phyloP scores from a whole-genome alignment of 2,888 invertebrate genomes.

The Pollenia angustigena region DNA sequence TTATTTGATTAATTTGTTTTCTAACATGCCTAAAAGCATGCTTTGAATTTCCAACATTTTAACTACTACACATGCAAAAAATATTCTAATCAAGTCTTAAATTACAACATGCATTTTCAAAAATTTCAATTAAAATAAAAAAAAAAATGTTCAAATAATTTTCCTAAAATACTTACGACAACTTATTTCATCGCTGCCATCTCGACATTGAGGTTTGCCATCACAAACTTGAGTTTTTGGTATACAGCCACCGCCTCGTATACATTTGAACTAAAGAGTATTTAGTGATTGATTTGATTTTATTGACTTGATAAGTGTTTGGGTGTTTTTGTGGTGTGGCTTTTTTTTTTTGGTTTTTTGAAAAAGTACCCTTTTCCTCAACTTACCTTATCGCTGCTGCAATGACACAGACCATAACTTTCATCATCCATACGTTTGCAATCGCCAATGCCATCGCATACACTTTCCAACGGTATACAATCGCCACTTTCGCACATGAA shows the following conservation, averaged over 20 bases:
- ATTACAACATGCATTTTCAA: conserved; percentile 4
- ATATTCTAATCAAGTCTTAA: too few species aligned
- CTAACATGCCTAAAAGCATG: too few species aligned
- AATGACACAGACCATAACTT: conserved; percentile 82
- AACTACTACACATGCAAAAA: too few species aligned
- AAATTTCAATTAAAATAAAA: conserved; percentile 3
- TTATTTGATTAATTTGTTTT: too few species aligned
- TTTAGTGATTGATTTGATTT: conserved; percentile 51
- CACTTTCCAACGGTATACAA: conserved; percentile 91
- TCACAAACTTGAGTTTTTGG: conserved; percentile 85
- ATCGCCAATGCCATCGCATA: conserved; percentile 93
- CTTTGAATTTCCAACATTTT: too few species aligned
- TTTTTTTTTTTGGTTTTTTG: conserved; percentile 1
- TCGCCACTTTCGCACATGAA: conserved; percentile 86
- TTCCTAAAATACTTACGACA: conserved; percentile 83
- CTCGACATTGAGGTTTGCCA: conserved; percentile 85
- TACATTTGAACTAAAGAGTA: conserved; percentile 83
- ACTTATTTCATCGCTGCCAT: conserved; percentile 85
- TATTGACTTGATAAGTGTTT: not conserved
- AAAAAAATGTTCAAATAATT: not conserved
- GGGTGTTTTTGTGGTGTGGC: not conserved
- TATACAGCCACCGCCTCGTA: conserved; percentile 84
- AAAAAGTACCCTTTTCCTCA: not conserved
- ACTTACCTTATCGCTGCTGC: conserved; percentile 83
- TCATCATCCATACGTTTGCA: conserved; percentile 91